phyloP scores from a whole-genome alignment of 2,113 vertebrate genomes.

The Trogon melanurus region DNA sequence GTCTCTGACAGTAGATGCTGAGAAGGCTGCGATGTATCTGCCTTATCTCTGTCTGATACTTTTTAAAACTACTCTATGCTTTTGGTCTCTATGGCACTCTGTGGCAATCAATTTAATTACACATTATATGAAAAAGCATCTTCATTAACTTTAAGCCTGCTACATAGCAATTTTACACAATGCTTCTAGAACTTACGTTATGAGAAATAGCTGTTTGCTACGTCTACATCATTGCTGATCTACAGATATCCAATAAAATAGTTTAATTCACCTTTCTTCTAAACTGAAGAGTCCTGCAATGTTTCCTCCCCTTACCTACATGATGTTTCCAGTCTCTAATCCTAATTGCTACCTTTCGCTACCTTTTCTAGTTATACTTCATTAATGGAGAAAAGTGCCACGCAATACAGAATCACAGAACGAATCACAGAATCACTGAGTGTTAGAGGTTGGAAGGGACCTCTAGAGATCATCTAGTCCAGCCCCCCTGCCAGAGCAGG shows the following conservation, averaged over 20 bases:
- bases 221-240: background rate
- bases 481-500: too few relatives aligned
- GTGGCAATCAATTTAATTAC: background rate
- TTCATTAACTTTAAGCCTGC: background rate
- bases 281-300: background rate
- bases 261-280: background rate
- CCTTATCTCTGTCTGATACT: background rate
- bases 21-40: background rate
- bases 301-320: background rate
- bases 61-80: background rate
- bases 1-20: background rate
- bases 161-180: background rate
- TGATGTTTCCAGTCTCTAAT: background rate
- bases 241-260: background rate
- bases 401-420: too few relatives aligned
- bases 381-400: background rate
- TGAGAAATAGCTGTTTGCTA: background rate
- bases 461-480: too few relatives aligned
- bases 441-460: too few relatives aligned
- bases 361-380: background rate
- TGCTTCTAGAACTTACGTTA: background rate
- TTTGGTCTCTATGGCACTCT: background rate
- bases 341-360: background rate
- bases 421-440: too few relatives aligned
- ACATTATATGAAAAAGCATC: background rate